Evolutionary conservation across 2,888 invertebrate genomes (phyloP), one percentile per base, ranked within the genome.

Genomic region (Drosophila mimica): DNA sequence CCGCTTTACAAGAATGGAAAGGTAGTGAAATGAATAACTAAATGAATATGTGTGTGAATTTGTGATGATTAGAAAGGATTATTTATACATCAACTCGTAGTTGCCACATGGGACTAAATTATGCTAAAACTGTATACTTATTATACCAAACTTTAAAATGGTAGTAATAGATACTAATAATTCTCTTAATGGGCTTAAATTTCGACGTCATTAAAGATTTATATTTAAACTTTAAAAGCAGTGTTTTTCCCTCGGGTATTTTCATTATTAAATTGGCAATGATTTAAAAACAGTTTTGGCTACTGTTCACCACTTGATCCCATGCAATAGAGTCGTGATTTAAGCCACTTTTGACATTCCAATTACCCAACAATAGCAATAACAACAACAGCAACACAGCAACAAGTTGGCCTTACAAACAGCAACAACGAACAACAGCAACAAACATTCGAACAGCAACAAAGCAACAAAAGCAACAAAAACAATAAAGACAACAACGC

Each of bases 341-440:
- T 78, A 46, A 48, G 70, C 58, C 54, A 57, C 65, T 75, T 73
- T 76, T 82, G 85, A 82, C 85, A 82, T 68, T 70, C 67, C 85
- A 82, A 85, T 82, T 82, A 82, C 43, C 68, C 71, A 70, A 66
- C 73, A 66, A 76, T 61, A 67, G 70, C 70, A 75, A 67, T 30
- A 59, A 43, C 36, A 72, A 46, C 54, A 40, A 51, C 30, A 54
- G 15, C 43, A 67, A 28, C 60, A 58, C 58, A 53, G 52, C 69
- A 74, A 67, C 78, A 43, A 66, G 75, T 66, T 73, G 60, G 36
- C 34, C 53, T 63, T 61, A 74, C 69, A 74, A 54, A 38, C 25
- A 57, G 56, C 67, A 40, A 62, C 33, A 36, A 25, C 40, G 49
- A 52, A 15, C 7, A 52, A n/a, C 7, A 57, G 54, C 62, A 46